Evolutionary conservation across 2,113 vertebrate genomes (phyloP).

Genomic region (Larimichthys crocea): DNA sequence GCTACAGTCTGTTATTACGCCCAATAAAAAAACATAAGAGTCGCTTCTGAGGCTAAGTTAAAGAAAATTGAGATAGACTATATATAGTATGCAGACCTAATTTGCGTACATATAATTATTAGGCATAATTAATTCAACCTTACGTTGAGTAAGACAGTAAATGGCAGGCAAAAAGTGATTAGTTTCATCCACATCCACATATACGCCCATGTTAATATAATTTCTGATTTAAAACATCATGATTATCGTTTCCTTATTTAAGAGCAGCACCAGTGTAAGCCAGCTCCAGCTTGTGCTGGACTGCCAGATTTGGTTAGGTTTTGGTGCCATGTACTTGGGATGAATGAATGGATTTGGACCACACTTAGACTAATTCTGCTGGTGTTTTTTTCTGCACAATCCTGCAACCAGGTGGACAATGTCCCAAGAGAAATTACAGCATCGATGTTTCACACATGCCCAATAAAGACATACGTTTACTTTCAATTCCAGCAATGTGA

Average conservation of each 20-base stretch:
- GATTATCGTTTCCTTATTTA: not conserved
- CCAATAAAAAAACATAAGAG: constrained; percentile 3
- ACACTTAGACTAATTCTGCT: not conserved
- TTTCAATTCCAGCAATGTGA: too few species aligned
- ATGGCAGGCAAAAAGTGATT: not conserved
- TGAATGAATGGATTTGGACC: not conserved
- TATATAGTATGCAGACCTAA: not conserved
- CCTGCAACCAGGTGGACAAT: not conserved
- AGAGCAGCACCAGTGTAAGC: not conserved
- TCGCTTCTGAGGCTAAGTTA: not conserved
- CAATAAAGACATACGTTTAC: not conserved
- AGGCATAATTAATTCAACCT: not conserved
- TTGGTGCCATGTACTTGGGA: not conserved
- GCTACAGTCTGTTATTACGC: not conserved
- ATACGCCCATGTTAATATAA: not conserved
- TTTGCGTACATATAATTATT: not conserved
- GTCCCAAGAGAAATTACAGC: not conserved
- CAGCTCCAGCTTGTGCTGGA: not conserved
- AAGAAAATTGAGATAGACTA: not conserved
- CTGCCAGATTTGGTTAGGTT: not conserved
- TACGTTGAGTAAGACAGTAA: not conserved
- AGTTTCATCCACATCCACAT: not conserved
- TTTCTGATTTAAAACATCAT: not conserved
- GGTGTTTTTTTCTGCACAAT: not conserved
- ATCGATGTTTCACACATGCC: not conserved